A percentile compares a stretch with the other conserved stretches of the same genome.
Evolutionary conservation across 2,888 invertebrate genomes (phyloP).

Genomic region (Cerceris ruficornis): DNA sequence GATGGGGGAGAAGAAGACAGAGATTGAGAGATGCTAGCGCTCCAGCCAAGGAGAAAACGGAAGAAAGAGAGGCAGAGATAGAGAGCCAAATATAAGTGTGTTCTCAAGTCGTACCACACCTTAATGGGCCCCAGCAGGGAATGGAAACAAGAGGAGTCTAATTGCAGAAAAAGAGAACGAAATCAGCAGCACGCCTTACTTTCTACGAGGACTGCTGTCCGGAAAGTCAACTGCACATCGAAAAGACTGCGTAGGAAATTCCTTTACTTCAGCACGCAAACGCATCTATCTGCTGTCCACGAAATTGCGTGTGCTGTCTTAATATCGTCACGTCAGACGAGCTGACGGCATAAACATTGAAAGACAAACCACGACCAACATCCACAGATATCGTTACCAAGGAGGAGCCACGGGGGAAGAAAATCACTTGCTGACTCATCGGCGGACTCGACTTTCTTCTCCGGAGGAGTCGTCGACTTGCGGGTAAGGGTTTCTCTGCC

Average conservation of each 20-base stretch:
- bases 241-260: constrained; percentile 5
- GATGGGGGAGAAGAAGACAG: constrained; percentile 16
- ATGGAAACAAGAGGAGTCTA: constrained; percentile 54
- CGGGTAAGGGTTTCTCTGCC: constrained; percentile 17
- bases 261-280: not conserved
- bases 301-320: constrained; percentile 65
- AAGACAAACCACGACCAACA: constrained; percentile 61
- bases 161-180: constrained; percentile 56
- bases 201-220: constrained; percentile 31
- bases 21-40: not conserved
- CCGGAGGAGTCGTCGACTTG: not conserved
- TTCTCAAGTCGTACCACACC: constrained; percentile 62
- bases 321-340: constrained; percentile 55
- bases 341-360: constrained; percentile 71
- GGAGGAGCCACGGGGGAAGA: constrained; percentile 28
- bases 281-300: not conserved
- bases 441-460: constrained; percentile 11
- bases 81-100: constrained; percentile 50
- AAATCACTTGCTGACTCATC: constrained; percentile 6
- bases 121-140: constrained; percentile 55
- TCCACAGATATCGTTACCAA: constrained; percentile 1
- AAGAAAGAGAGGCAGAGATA: constrained; percentile 10
- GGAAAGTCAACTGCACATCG: not conserved
- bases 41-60: not conserved
- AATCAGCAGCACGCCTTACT: constrained; percentile 55